A percentile compares a stretch with the other conserved stretches of the same genome.
phyloP scores from a whole-genome alignment of 2,888 invertebrate species.

The Agrochola macilenta region DNA sequence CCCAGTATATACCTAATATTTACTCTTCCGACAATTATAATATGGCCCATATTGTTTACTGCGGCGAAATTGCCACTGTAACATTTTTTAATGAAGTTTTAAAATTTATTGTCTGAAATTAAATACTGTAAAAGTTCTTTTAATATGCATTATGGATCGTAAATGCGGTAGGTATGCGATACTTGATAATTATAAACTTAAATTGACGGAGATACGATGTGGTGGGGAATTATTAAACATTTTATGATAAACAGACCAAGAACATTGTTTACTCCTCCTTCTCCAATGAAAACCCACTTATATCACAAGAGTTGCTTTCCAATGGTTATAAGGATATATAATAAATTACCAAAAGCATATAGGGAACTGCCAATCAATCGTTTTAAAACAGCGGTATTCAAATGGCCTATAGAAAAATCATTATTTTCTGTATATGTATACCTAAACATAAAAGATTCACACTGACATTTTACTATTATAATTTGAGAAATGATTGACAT shows the following conservation, averaged over 20 bases:
- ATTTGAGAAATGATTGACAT: no score
- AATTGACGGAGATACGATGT: neutral
- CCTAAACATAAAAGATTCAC: no score
- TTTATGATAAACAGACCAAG: neutral
- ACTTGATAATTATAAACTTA: neutral
- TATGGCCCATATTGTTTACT: constrained; percentile 47
- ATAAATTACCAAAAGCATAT: no score
- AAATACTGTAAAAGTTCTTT: constrained; percentile 38
- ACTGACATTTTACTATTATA: no score
- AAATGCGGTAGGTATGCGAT: constrained; percentile 13
- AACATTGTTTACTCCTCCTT: neutral
- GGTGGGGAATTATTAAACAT: no score
- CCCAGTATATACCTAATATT: neutral
- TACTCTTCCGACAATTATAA: constrained; percentile 65
- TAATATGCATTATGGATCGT: constrained; percentile 36
- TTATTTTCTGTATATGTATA: no score
- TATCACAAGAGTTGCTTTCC: no score
- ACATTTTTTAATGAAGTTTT: constrained; percentile 54
- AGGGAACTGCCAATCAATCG: no score
- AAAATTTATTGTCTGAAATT: constrained; percentile 52
- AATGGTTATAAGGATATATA: no score
- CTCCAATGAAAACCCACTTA: no score
- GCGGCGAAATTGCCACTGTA: constrained; percentile 42
- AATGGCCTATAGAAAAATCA: no score
- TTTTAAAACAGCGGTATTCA: no score